Evolutionary conservation across 2,797 vertebrate species (phyloP), one percentile per base, ranked within the genome.

Genomic region (Muscicapa comitata): DNA sequence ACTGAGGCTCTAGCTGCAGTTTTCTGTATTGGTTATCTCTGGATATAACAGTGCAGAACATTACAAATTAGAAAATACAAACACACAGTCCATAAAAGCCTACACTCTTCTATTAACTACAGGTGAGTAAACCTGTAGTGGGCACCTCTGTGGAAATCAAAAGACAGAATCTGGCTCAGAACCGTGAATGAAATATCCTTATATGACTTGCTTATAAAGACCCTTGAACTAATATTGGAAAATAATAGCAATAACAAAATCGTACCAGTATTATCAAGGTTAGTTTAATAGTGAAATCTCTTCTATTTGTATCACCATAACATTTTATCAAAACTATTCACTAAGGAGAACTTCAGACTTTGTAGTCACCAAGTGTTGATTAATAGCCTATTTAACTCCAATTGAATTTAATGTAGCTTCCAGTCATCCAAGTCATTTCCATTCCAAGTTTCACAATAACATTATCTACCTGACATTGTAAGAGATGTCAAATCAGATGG

Each of bases 301-400:
- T 85, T 91, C 11, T 71, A 74, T 89, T 86, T 78, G 33, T 78
- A 68, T 8, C 4, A 79, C 23, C 21, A 68, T 47, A 85, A 66
- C 4, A 74, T 55, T 89, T 95, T 95, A 85, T 59, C 28, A 84
- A 82, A 92, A 70, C 20, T 54, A 54, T 79, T 77, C 58, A 18
- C 37, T 42, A 61, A 75, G 54, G 37, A 79, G 29, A 80, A 86
- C 51, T 86, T 83, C 55, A 70, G 51, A 19, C 28, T 53, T 75
- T 63, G 33, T 85, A 86, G 70, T 76, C 45, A 83, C 29, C 29
- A 80, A 73, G 53, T 53, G 8, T 23, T 88, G 84, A 84, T 90
- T 86, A 86, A 80, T 66, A 92, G 40, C 24, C 12, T 79, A n/a
- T 83, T 94, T 86, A 94, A 88, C n/a, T 76, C 20, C 63, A 61